Percentiles rank a stretch among this genome's conserved stretches.
Evolutionary conservation across 2,888 invertebrate species (phyloP).

Genomic region (Congeria kusceri): DNA sequence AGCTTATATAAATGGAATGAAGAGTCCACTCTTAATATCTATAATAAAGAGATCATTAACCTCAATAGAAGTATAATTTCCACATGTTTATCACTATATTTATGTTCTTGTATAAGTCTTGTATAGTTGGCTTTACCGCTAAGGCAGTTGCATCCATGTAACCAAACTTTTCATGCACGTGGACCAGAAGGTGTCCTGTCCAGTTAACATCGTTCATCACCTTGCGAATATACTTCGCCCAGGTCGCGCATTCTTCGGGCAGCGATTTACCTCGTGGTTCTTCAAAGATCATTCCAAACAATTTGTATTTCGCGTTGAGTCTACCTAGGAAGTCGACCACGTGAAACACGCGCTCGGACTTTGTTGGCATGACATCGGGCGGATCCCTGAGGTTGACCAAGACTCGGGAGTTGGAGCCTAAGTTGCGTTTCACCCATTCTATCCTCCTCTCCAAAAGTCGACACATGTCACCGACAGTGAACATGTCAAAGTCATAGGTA

Average conservation of each 20-base stretch:
- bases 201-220: constrained; percentile 37
- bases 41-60: too few relatives aligned
- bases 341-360: constrained; percentile 28
- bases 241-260: constrained; percentile 6
- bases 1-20: too few relatives aligned
- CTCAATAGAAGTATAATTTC: too few relatives aligned
- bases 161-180: constrained; percentile 26
- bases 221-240: constrained; percentile 25
- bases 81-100: too few relatives aligned
- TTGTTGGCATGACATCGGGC: constrained; percentile 34
- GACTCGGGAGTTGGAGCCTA: constrained; percentile 13
- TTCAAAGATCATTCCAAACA: constrained; percentile 34
- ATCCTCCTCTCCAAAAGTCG: constrained; percentile 6
- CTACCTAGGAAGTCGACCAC: constrained; percentile 26
- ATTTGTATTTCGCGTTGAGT: neutral
- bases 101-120: too few relatives aligned
- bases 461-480: constrained; percentile 12
- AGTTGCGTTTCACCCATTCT: constrained; percentile 19
- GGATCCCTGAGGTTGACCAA: constrained; percentile 34
- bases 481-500: constrained; percentile 3
- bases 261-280: constrained; percentile 30
- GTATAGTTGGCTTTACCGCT: constrained; percentile 9
- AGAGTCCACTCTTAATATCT: too few relatives aligned
- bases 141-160: constrained; percentile 15
- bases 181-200: constrained; percentile 41